A percentile compares a stretch with the other conserved stretches of the same genome.
Conservation (phyloP, 2,797 vertebrate species). For the Anolis apletophallus region DNA sequence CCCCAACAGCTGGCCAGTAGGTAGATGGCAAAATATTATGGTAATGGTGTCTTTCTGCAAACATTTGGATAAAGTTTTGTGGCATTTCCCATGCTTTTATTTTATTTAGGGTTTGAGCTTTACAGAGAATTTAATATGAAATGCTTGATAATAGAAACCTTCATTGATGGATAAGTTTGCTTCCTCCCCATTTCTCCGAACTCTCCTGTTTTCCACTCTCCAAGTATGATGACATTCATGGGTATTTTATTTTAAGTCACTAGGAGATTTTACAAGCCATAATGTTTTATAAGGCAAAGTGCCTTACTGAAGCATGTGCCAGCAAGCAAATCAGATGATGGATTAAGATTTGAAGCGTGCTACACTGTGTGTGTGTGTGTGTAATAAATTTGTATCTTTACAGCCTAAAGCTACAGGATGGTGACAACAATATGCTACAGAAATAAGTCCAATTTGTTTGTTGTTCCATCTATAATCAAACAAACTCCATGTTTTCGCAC, state of each 20-base stretch:
- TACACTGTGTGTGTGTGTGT: constrained; percentile 24
- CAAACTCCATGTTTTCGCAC: constrained; percentile 11
- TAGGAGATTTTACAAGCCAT: constrained; percentile 59
- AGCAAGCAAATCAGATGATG: constrained; percentile 40
- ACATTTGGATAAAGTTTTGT: background rate
- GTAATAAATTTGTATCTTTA: constrained; percentile 25
- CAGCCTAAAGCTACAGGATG: constrained; percentile 29
- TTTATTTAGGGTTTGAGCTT: too few species aligned
- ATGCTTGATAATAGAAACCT: background rate
- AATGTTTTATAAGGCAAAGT: constrained; percentile 57
- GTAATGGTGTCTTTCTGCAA: background rate
- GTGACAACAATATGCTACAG: constrained; percentile 1
- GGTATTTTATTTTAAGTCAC: constrained; percentile 53
- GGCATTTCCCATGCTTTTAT: background rate
- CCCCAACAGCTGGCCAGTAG: background rate
- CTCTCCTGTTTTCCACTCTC: constrained; percentile 22
- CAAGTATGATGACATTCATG: constrained; percentile 43
- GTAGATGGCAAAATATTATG: background rate
- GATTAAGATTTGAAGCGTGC: constrained; percentile 48
- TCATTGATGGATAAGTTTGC: background rate
- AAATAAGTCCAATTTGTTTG: constrained; percentile 28
- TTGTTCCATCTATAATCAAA: constrained; percentile 13
- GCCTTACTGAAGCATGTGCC: constrained; percentile 30
- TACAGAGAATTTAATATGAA: too few species aligned
- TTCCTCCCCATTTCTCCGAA: background rate